A percentile compares a stretch with the other conserved stretches of the same genome.
Evolutionary conservation across 2,888 invertebrate genomes (phyloP).

Genomic region (Lucinisca nassula): DNA sequence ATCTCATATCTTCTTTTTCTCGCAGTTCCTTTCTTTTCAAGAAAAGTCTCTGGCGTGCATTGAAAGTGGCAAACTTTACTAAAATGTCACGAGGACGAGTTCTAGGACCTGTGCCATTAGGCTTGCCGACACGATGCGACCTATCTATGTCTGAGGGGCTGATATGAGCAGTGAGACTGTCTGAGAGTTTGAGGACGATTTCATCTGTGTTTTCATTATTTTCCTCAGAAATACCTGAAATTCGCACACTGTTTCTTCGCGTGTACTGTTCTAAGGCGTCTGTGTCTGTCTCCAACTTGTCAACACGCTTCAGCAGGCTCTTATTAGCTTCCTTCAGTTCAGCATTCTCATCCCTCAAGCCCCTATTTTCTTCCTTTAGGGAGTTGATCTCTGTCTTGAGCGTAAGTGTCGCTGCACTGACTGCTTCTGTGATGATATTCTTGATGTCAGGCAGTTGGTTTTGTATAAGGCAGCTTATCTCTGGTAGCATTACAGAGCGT

Average conservation of each 20-base stretch:
- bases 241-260: neutral
- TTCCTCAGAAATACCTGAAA: neutral
- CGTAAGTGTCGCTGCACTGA: too few relatives aligned
- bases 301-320: neutral
- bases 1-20: too few relatives aligned
- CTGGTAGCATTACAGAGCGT: too few relatives aligned
- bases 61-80: neutral
- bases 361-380: neutral
- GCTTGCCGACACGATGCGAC: neutral
- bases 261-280: too few relatives aligned
- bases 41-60: too few relatives aligned
- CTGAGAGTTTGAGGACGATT: neutral
- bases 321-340: neutral
- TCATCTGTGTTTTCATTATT: neutral
- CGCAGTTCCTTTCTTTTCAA: too few relatives aligned
- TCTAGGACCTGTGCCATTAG: neutral
- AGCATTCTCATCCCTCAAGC: neutral
- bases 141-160: neutral
- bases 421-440: too few relatives aligned
- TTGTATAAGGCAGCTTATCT: too few relatives aligned
- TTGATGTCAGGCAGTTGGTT: too few relatives aligned
- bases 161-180: neutral
- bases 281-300: neutral
- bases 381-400: neutral
- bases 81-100: neutral